Evolutionary conservation across 2,797 vertebrate species (phyloP).

Genomic region (Syndactyla subalaris): DNA sequence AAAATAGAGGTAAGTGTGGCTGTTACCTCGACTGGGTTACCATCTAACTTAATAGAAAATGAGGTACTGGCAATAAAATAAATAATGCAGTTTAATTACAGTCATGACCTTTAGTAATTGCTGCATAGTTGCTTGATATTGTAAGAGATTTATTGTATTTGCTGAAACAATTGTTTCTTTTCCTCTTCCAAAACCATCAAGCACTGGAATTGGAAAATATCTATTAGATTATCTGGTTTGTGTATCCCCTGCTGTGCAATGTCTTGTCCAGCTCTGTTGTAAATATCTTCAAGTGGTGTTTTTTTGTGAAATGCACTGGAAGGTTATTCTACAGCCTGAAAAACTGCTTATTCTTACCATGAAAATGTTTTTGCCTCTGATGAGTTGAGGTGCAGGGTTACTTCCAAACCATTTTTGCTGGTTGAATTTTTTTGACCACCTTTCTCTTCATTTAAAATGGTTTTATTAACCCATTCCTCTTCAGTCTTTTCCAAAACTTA

Average conservation of each 20-base stretch:
- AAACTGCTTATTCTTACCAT: background rate
- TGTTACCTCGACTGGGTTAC: background rate
- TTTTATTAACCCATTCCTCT: background rate
- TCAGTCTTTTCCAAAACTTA: background rate
- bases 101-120: conserved; percentile 37
- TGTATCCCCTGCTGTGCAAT: background rate
- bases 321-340: background rate
- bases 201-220: conserved; percentile 8
- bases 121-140: background rate
- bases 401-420: background rate
- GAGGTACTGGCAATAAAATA: conserved; percentile 19
- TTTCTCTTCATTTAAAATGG: background rate
- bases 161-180: background rate
- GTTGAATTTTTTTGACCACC: background rate
- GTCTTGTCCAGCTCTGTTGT: background rate
- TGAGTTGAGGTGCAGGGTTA: background rate
- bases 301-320: background rate
- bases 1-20: background rate
- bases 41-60: conserved; percentile 24
- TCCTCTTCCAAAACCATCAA: background rate
- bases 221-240: background rate
- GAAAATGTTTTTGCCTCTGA: background rate
- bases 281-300: background rate
- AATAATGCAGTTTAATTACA: conserved; percentile 59
- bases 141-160: conserved; percentile 26